Evolutionary conservation across 2,888 invertebrate species (phyloP), one percentile per base, ranked within the genome.

Genomic region (Hybos culiciformis): DNA sequence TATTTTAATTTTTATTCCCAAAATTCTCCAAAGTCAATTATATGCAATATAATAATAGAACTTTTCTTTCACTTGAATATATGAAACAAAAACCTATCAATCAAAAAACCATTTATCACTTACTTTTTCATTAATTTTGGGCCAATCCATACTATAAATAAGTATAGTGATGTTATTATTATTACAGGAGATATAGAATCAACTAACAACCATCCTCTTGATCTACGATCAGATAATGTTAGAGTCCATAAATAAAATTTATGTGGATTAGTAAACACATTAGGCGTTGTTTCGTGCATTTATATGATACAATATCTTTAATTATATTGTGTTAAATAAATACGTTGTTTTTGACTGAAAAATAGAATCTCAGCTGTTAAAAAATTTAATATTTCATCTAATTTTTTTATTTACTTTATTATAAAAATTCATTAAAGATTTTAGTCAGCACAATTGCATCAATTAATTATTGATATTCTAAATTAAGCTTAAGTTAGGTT

Each of bases 191-290:
- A 60, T 1, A 86, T 86, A 0, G 88, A 87, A 54, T 84, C 82
- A 43, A 90, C 88, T 54, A 90, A 66, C 0, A 79, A 76, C 88
- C 88, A 90, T 66, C 83, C 83, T 70, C 77, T 78, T 24, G 88
- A 85, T 57, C 88, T 72, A 51, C 75, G 70, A 62, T 90, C 90
- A 17, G 52, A 51, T 37, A 56, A 37, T 37, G 29, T 29, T n/a
- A 29, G 5, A 29, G 29, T n/a, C 29, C 29, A 29, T 2, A 29
- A 5, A 29, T 29, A 29, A 12, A 29, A 29, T n/a, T 29, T 6
- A 29, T 29, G n/a, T n/a, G 29, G 29, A 29, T 29, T 29, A n/a
- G n/a, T 12, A 12, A 29, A 12, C 12, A 29, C 4, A n/a, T 29
- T 29, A n/a, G 29, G n/a, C n/a, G n/a, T n/a, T n/a, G n/a, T n/a